phyloP scores from a whole-genome alignment of 2,113 vertebrate species.

The Herpailurus yagouaroundi region DNA sequence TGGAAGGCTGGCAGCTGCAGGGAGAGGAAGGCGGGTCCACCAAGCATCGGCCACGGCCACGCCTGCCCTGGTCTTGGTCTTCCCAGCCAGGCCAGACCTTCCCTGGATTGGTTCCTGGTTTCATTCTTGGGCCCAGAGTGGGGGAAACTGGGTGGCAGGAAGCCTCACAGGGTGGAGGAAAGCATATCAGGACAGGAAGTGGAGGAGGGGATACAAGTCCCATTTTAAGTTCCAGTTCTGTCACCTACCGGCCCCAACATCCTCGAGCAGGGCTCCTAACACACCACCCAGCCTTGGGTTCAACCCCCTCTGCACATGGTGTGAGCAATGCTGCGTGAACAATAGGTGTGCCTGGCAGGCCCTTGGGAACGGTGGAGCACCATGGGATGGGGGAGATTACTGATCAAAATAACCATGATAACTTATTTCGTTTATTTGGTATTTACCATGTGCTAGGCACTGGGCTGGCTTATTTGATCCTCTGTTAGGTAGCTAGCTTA shows the following conservation, averaged over 20 bases:
- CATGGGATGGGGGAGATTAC: neutral
- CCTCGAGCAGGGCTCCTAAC: neutral
- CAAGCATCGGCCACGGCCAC: neutral
- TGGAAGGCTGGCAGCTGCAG: slow-evolving; percentile 16
- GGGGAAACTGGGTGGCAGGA: neutral
- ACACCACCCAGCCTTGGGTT: neutral
- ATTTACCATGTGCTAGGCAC: neutral
- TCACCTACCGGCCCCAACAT: neutral
- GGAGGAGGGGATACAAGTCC: neutral
- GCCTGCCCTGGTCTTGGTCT: neutral
- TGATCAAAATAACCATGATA: neutral
- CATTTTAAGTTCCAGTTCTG: neutral
- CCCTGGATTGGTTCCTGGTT: neutral
- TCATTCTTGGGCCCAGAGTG: neutral
- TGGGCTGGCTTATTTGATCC: neutral
- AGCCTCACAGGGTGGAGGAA: neutral
- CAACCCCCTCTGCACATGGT: neutral
- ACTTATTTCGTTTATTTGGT: neutral
- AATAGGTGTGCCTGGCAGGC: neutral
- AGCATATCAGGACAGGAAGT: neutral
- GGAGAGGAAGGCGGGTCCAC: neutral
- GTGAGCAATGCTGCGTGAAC: neutral
- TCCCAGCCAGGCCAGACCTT: neutral
- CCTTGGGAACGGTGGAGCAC: neutral
- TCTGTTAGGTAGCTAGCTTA: neutral